phyloP scores from a whole-genome alignment of 2,888 invertebrate species.

The Antitype chi region DNA sequence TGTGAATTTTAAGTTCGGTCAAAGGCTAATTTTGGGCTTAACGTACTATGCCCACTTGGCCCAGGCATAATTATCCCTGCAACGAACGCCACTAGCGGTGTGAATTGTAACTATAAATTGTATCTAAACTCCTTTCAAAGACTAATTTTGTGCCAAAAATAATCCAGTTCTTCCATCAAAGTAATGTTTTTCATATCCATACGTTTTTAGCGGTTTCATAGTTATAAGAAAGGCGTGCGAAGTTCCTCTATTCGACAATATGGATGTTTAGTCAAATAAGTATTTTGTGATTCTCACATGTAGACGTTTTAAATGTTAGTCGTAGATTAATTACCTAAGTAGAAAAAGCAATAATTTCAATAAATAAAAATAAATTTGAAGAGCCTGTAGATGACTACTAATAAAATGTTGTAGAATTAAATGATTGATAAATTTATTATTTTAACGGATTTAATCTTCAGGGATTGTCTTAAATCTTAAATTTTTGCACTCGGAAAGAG shows the following conservation, averaged over 20 bases:
- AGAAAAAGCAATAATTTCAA: conserved; percentile 48
- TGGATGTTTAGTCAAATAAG: conserved; percentile 70
- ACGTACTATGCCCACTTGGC: background rate
- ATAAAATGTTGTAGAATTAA: conserved; percentile 13
- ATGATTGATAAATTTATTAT: background rate
- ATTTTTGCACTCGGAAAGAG: background rate
- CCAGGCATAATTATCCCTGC: background rate
- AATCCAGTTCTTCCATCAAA: conserved; percentile 34
- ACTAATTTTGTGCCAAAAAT: conserved; percentile 51
- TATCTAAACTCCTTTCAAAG: background rate
- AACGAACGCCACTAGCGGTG: background rate
- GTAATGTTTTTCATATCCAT: conserved; percentile 1
- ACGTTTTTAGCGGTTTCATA: conserved; percentile 54
- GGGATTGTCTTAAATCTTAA: background rate
- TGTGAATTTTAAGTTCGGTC: background rate
- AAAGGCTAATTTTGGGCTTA: background rate
- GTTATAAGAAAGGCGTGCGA: conserved; percentile 67
- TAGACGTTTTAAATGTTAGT: conserved; percentile 62
- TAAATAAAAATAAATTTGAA: conserved; percentile 3
- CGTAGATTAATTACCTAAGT: conserved; percentile 44
- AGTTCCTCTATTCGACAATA: conserved; percentile 89
- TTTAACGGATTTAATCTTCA: background rate
- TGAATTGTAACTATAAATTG: conserved; percentile 13
- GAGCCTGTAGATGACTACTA: conserved; percentile 11
- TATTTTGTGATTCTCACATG: conserved; percentile 70